phyloP scores from a whole-genome alignment of 2,797 vertebrate genomes.

The Heteromormyrus szaboi region DNA sequence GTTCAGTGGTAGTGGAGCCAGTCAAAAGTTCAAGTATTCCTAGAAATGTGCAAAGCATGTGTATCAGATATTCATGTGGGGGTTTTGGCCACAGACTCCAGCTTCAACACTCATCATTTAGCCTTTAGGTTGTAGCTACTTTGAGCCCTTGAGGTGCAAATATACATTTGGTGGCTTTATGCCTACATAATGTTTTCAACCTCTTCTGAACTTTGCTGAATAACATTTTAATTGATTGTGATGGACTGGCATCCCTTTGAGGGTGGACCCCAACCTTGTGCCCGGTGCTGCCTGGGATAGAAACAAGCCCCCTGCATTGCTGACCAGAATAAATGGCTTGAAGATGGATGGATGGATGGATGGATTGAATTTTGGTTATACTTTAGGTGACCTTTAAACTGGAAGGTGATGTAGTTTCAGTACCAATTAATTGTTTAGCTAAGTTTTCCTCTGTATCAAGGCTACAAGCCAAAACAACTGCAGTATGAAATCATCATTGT shows the following conservation, averaged over 20 bases:
- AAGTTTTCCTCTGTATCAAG: neutral
- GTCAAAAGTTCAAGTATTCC: conserved; percentile 1
- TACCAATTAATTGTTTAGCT: neutral
- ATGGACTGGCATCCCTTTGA: neutral
- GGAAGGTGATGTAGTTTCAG: neutral
- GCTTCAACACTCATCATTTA: conserved; percentile 1
- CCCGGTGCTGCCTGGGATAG: neutral
- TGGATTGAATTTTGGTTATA: neutral
- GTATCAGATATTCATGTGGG: conserved; percentile 3
- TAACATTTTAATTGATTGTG: neutral
- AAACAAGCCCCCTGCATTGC: neutral
- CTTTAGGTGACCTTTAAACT: neutral
- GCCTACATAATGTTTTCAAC: neutral
- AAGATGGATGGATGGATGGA: neutral
- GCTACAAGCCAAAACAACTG: neutral
- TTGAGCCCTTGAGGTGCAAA: neutral
- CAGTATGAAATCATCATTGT: conserved; percentile 19
- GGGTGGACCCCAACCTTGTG: neutral
- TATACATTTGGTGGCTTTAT: neutral
- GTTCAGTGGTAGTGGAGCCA: neutral
- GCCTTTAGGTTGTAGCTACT: neutral
- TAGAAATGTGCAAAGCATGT: conserved; percentile 13
- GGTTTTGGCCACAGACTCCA: neutral
- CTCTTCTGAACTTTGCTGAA: neutral
- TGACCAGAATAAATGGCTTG: neutral